These are phyloP conservation scores for Clanis bilineata DNA, from an alignment of 2,888 invertebrate species.

Conservation along the genomic window DNA sequence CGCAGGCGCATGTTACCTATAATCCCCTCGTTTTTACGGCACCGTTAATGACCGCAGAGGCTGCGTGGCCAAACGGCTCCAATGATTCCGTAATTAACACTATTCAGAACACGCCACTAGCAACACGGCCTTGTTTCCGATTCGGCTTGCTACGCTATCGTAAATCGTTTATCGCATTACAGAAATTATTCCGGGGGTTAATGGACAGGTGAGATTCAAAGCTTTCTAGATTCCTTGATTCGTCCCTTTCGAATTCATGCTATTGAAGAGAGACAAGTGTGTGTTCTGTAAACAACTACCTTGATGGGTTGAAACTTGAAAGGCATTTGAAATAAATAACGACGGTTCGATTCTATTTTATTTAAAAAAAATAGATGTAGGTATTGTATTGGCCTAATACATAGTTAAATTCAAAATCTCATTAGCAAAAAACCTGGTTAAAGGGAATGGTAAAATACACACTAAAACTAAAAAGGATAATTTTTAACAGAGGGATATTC, in stretches of 20 bases:
- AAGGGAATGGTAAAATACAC: neutral
- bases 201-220: conserved; percentile 62
- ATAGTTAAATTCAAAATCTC: neutral
- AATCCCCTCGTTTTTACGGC: conserved; percentile 39
- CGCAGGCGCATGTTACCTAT: conserved; percentile 47
- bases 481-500: conserved; percentile 18
- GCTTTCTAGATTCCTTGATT: conserved; percentile 50
- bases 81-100: conserved; percentile 70
- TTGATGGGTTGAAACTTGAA: conserved; percentile 8
- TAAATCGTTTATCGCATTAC: conserved; percentile 72
- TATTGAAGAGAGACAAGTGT: conserved; percentile 3
- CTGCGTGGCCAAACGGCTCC: conserved; percentile 57
- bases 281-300: neutral
- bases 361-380: neutral
- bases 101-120: conserved; percentile 64
- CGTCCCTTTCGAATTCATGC: conserved; percentile 20
- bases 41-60: conserved; percentile 57
- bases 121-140: conserved; percentile 73
- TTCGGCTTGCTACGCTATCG: conserved; percentile 64
- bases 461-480: conserved; percentile 18
- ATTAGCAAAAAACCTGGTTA: neutral
- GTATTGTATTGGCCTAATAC: neutral
- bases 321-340: neutral
- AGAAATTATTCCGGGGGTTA: conserved; percentile 55
- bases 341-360: neutral